Conservation (phyloP, 2,888 invertebrate species). For the Drosophila koepferae region DNA sequence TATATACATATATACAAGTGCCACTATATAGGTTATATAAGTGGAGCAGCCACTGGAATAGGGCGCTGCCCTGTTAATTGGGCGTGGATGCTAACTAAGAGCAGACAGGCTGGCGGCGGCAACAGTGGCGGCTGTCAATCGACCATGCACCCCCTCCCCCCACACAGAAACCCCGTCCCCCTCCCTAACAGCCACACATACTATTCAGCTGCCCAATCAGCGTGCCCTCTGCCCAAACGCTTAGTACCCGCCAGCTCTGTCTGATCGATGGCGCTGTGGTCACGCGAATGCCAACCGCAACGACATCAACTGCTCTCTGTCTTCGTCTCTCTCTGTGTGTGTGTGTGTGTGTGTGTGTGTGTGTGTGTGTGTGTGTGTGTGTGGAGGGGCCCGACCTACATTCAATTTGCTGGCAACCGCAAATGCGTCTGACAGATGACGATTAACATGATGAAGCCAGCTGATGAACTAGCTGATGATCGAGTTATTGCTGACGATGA, state of each 20-base stretch:
- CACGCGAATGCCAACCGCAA: constrained; percentile 71
- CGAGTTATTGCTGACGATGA: constrained; percentile 11
- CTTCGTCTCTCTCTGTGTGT: not conserved
- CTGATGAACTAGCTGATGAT: constrained; percentile 16
- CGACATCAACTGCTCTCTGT: constrained; percentile 44
- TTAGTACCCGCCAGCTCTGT: constrained; percentile 11
- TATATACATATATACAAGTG: not conserved
- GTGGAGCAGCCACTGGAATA: constrained; percentile 30
- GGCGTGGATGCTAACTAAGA: constrained; percentile 44
- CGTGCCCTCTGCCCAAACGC: not conserved
- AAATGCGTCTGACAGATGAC: constrained; percentile 78
- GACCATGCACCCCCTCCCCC: constrained; percentile 1
- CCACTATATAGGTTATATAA: constrained; percentile 50
- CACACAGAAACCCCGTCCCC: not conserved
- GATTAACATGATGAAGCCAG: constrained; percentile 57
- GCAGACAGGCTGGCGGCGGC: constrained; percentile 70
- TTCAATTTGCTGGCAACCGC: constrained; percentile 77
- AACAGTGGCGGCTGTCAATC: constrained; percentile 37
- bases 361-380: not conserved
- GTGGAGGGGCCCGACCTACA: constrained; percentile 65
- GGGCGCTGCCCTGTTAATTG: constrained; percentile 44
- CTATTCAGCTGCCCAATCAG: constrained; percentile 5
- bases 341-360: not conserved
- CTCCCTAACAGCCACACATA: not conserved
- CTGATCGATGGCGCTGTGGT: constrained; percentile 77